phyloP scores from a whole-genome alignment of 2,888 invertebrate genomes.

The Pollenia amentaria region DNA sequence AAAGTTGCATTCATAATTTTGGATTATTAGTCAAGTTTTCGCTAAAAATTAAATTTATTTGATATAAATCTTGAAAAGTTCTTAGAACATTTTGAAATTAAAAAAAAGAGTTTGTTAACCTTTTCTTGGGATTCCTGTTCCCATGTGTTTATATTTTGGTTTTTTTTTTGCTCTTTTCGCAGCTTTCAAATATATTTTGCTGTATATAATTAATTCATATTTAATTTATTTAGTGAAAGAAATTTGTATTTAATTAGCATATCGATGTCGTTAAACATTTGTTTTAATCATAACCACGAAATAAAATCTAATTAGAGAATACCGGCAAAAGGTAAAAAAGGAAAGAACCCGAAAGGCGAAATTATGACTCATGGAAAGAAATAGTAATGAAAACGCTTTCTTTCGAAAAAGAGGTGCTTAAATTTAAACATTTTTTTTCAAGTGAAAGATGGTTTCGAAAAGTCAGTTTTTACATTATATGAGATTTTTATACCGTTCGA shows the following conservation, averaged over 20 bases:
- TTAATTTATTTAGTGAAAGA: conserved; percentile 11
- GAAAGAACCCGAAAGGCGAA: not conserved
- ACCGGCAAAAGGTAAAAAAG: not conserved
- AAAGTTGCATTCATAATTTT: conserved; percentile 48
- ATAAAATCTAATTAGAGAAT: conserved; percentile 1
- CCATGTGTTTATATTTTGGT: not conserved
- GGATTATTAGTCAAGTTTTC: not conserved
- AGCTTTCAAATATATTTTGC: conserved; percentile 4
- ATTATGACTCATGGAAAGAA: conserved; percentile 4
- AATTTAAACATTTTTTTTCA: not conserved
- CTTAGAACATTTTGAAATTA: conserved; percentile 16
- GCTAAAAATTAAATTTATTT: conserved; percentile 8
- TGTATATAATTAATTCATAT: not conserved
- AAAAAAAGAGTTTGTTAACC: conserved; percentile 5
- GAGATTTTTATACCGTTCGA: too few species aligned
- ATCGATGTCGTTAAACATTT: not conserved
- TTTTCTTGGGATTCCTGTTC: not conserved
- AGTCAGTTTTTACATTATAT: not conserved
- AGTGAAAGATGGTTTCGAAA: not conserved
- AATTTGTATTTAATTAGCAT: conserved; percentile 22
- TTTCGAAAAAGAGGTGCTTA: not conserved
- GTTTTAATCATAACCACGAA: not conserved
- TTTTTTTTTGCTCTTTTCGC: conserved; percentile 5
- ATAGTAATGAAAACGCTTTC: not conserved
- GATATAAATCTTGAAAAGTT: conserved; percentile 1